Percentiles rank a stretch among this genome's conserved stretches.
Conservation (phyloP, 1,140 invertebrate species). For the Drosophila dunni region DNA sequence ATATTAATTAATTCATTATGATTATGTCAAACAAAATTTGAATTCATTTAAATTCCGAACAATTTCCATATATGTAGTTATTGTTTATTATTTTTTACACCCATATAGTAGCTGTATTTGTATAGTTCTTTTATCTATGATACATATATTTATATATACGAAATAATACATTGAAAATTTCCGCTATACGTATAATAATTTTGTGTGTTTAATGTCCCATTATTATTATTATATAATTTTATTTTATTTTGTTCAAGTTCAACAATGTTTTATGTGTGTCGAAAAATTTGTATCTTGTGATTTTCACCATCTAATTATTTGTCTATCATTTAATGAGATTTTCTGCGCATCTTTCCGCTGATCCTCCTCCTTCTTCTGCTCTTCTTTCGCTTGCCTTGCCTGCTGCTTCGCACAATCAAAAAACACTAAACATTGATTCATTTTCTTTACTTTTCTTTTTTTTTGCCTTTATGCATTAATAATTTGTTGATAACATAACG, state of each 20-base stretch:
- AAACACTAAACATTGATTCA: conserved; percentile 77
- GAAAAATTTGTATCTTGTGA: conserved; percentile 37
- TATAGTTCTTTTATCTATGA: conserved; percentile 58
- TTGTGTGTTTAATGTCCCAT: conserved; percentile 38
- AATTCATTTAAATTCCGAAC: conserved; percentile 40
- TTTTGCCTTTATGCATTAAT: conserved; percentile 70
- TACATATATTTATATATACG: conserved; percentile 75
- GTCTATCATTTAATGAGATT: conserved; percentile 82
- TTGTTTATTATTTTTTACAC: conserved; percentile 47
- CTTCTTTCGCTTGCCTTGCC: conserved; percentile 11
- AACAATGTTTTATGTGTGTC: conserved; percentile 64
- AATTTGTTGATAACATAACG: conserved; percentile 76
- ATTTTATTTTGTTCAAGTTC: conserved; percentile 64
- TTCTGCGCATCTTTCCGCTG: conserved; percentile 19
- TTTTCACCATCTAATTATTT: conserved; percentile 74
- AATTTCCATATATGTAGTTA: conserved; percentile 34
- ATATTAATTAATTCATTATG: conserved; percentile 24
- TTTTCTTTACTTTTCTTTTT: conserved; percentile 32
- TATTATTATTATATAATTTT: conserved; percentile 35
- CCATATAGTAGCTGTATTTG: conserved; percentile 36
- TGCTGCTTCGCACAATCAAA: conserved; percentile 61
- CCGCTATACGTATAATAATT: conserved; percentile 65
- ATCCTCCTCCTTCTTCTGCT: neutral
- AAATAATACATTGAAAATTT: conserved; percentile 74
- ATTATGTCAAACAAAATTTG: conserved; percentile 40